Evolutionary conservation across 37 sponge, comb jelly and placozoan species (phyloP), one percentile per base, ranked within the genome.

Genomic region (Agelas oroides): DNA sequence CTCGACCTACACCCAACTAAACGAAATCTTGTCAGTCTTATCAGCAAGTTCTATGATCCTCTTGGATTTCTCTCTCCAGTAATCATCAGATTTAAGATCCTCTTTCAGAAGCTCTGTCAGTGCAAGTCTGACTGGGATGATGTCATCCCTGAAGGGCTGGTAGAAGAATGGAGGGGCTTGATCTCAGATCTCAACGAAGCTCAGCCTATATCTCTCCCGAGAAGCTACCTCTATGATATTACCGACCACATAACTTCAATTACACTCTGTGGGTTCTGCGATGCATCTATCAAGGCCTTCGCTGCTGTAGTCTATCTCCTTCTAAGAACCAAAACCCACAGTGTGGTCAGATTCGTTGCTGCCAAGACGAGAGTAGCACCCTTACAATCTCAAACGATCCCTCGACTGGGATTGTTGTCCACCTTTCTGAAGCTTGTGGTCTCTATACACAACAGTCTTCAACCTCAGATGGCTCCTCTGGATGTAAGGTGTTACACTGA

Each of bases 281-380:
- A 88, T 67, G 84, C 89, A 31, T 82, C 89, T 19, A 76, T 64
- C 40, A 61, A 31, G 28, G 83, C 89, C 21, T 88, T 77, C 61
- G 83, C 89, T 1, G 89, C 89, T 1, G 89, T 88, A 0, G 71
- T 88, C 40, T 88, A 88, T 41, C 39, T 82, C 20, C 20, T 82
- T 11, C 24, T 72, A 25, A 73, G 58, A 55, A 87, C 80, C 19
- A 55, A 73, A 30, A n/a, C 52, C 27, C 32, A 52, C 2, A 53
- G 5, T 6, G 17, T 52, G 20, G 56, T 75, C n/a, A n/a, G 76
- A 24, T 82, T 88, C 37, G 83, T 81, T 33, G 82, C 76, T 57
- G 66, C 76, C n/a, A 88, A 88, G 76, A 88, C 76, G 0, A 74
- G 76, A 76, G 88, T 88, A 0, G 82, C 84, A 55, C 89, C 82